Base-by-base conservation (phyloP, 2,888 invertebrate genomes). In the Xestia rhomboidea region DNA sequence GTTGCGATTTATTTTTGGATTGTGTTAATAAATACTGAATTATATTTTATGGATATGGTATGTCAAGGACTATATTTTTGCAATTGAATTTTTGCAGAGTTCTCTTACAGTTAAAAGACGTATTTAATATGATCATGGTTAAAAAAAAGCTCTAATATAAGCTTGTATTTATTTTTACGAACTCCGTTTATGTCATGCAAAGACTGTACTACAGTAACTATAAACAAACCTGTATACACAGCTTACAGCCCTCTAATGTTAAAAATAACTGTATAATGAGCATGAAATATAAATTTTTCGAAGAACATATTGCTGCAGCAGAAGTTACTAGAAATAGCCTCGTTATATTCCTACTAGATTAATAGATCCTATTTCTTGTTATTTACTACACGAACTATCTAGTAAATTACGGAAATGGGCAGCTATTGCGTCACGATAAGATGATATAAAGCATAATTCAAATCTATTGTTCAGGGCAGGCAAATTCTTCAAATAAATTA, bases 1-100 rank as follows among this genome's bases (percentile, higher is more conserved):
- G 51, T 60, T n/a, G 60, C 18, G n/a, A 24, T 57, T n/a, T 83
- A 63, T 83, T 70, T 77, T 63, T 68, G 30, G 49, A 70, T 21
- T 57, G 34, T 67, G 64, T 69, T 51, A n/a, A 57, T 49, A 68
- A 27, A 51, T 60, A 44, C 21, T 79, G 8, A 27, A 27, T 71
- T 49, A 69, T 49, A n/a, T 63, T 67, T 62, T 51, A 67, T 72
- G 30, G 21, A 34, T 66, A 38, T 57, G 4, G 10, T 41, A n/a
- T 62, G 34, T 64, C 27, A 73, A 73, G 4, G 68, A 57, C 27
- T 34, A 24, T 38, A 77, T 76, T 68, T 79, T 64, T 41, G 15
- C 11, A 1, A 54, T 3, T 6, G 4, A 11, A 38, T 64, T 64
- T 80, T 79, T 54, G 46, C n/a, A 15, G 6, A 41, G 15, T 51